Percentiles rank a stretch among this genome's conserved stretches.
Conservation (phyloP, 2,888 invertebrate species). For the Xanthorhoe designata region DNA sequence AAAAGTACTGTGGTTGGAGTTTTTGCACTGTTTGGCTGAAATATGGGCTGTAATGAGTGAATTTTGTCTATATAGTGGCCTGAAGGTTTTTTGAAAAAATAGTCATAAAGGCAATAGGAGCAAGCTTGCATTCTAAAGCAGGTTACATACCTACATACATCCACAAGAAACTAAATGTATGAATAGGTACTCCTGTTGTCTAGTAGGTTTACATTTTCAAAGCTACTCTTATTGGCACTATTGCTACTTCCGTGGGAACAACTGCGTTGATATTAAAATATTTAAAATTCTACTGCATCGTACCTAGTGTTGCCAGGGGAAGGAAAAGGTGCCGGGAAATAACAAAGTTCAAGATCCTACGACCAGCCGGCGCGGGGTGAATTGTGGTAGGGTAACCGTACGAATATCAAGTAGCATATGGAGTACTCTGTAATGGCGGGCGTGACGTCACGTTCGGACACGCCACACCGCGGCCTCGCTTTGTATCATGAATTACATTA, state of each 20-base stretch:
- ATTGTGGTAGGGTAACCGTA: conserved; percentile 68
- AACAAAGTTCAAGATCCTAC: conserved; percentile 71
- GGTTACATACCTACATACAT: too few relatives aligned
- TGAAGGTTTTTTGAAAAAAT: not conserved
- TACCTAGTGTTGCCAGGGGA: conserved; percentile 54
- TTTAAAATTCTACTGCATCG: conserved; percentile 56
- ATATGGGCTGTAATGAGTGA: not conserved
- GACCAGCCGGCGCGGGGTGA: conserved; percentile 71
- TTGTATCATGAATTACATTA: conserved; percentile 63
- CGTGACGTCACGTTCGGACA: conserved; percentile 71
- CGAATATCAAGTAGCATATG: conserved; percentile 73
- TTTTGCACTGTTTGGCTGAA: not conserved
- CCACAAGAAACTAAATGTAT: not conserved
- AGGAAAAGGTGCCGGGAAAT: conserved; percentile 65
- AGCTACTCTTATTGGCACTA: not conserved
- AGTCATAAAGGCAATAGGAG: too few relatives aligned
- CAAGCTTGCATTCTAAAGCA: too few relatives aligned
- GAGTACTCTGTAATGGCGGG: conserved; percentile 60
- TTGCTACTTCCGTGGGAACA: conserved; percentile 8
- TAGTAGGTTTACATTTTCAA: not conserved
- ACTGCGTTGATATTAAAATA: conserved; percentile 44
- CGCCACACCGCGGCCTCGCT: conserved; percentile 52
- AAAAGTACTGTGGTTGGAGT: conserved; percentile 36
- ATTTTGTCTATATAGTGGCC: not conserved
- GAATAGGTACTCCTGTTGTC: not conserved